phyloP scores from a whole-genome alignment of 2,888 invertebrate species.

The Dusona sp. region DNA sequence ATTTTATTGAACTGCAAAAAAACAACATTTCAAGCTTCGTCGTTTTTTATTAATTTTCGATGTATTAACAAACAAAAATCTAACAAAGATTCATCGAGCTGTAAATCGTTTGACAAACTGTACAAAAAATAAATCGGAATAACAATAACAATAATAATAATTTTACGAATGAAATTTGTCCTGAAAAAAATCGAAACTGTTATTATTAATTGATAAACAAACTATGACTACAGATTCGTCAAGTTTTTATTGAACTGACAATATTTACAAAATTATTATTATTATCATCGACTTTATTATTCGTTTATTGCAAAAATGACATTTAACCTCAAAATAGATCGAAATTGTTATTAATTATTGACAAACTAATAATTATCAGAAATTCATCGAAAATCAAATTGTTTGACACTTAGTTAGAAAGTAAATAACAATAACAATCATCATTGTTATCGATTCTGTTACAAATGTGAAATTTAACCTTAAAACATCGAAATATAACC shows the following conservation, averaged over 20 bases:
- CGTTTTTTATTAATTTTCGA: background rate
- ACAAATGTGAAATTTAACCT: background rate
- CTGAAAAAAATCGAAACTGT: background rate
- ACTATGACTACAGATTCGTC: too few species aligned
- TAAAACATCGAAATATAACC: background rate
- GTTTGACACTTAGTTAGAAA: background rate
- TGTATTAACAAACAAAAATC: background rate
- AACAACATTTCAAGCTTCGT: background rate
- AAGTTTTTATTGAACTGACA: too few species aligned
- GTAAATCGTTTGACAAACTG: background rate
- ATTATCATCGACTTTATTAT: too few species aligned
- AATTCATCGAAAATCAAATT: background rate
- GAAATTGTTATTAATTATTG: background rate
- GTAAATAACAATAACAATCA: too few species aligned
- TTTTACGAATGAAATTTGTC: background rate
- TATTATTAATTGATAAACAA: background rate
- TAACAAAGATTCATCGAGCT: background rate
- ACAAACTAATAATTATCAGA: background rate
- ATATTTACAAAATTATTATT: too few species aligned
- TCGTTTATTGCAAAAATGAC: too few species aligned
- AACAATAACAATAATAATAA: background rate
- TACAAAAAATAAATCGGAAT: background rate
- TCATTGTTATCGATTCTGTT: background rate
- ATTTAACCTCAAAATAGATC: conserved; percentile 1
- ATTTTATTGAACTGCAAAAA: background rate